Evolutionary conservation across 1,140 invertebrate species (phyloP).

Genomic region (Drosophila arizonae): DNA sequence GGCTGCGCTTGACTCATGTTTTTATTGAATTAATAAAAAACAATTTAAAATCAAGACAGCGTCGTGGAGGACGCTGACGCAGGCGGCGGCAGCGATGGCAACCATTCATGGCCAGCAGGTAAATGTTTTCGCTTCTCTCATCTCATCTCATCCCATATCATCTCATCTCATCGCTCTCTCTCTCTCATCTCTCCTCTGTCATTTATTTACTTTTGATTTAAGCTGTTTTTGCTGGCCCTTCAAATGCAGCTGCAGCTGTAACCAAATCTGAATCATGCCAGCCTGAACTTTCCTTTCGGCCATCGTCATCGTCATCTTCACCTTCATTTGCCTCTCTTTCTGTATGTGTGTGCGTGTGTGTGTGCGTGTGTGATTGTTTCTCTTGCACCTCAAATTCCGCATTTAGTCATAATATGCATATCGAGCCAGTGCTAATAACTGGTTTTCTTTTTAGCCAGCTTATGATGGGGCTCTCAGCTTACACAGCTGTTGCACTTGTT

Average conservation of each 20-base stretch:
- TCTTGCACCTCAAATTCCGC: conserved; percentile 7
- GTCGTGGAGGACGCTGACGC: background rate
- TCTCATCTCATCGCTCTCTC: no score
- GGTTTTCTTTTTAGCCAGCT: conserved; percentile 7
- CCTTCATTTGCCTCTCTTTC: no score
- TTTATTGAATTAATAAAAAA: conserved; percentile 52
- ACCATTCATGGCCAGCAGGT: conserved; percentile 7
- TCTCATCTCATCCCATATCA: background rate
- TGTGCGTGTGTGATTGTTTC: background rate
- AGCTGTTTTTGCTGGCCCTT: no score
- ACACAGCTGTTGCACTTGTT: conserved; percentile 15
- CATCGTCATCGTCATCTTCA: no score
- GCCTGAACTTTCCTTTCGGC: no score
- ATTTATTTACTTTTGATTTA: conserved; percentile 1
- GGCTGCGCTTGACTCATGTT: conserved; percentile 35
- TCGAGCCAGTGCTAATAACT: conserved; percentile 1
- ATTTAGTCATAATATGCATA: conserved; percentile 29
- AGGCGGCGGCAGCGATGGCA: conserved; percentile 12
- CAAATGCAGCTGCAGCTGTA: no score
- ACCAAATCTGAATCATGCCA: no score
- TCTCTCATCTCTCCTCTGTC: background rate
- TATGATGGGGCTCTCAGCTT: background rate
- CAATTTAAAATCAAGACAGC: conserved; percentile 31
- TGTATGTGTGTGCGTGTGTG: background rate
- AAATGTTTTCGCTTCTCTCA: conserved; percentile 3